Percentiles rank a stretch among this genome's conserved stretches.
Evolutionary conservation across 2,888 invertebrate genomes (phyloP).

Genomic region (Amiota minor): DNA sequence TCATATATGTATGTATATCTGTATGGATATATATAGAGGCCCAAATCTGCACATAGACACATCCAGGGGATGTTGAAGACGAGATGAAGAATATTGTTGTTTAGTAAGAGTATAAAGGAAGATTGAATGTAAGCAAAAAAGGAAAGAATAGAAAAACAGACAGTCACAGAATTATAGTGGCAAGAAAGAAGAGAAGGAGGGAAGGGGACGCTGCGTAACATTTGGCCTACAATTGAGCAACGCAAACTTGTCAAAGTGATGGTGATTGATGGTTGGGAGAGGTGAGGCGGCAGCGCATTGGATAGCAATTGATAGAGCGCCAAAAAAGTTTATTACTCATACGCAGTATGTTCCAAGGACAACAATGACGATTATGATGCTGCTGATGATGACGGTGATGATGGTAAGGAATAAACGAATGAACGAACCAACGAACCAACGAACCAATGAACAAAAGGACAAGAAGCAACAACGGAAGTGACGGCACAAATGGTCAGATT

Average conservation of each 20-base stretch:
- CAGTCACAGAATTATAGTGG: no score
- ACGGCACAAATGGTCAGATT: background rate
- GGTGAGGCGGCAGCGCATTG: background rate
- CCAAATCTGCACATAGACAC: no score
- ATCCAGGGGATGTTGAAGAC: no score
- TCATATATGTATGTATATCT: no score
- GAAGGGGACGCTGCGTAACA: background rate
- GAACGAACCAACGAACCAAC: background rate
- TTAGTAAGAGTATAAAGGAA: no score
- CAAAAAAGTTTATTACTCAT: constrained; percentile 21
- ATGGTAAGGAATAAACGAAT: no score
- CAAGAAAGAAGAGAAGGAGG: no score
- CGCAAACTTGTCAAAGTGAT: constrained; percentile 5
- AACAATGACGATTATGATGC: background rate
- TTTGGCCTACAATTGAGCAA: background rate
- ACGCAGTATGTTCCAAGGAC: constrained; percentile 5
- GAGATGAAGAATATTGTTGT: no score
- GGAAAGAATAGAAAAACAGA: no score
- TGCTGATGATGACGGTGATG: no score
- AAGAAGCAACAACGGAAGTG: background rate
- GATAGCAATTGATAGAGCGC: background rate
- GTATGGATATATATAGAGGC: no score
- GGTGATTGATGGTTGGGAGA: background rate
- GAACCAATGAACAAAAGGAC: background rate
- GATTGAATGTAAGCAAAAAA: no score